Base-by-base conservation (phyloP, 2,113 vertebrate genomes). In the Scomber scombrus region DNA sequence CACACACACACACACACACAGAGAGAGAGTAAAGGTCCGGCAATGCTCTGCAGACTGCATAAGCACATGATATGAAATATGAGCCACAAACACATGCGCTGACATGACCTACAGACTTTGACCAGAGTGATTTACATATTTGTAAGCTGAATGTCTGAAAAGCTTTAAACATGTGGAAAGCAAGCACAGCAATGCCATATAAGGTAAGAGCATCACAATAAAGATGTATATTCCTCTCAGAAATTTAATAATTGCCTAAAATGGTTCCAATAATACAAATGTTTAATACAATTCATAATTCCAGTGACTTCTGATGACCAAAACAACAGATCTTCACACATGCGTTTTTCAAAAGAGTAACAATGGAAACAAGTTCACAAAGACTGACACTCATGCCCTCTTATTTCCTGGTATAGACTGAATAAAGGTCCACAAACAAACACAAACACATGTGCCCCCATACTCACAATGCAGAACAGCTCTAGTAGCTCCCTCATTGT, bases 401-500 rank as follows among this genome's bases (percentile, higher is more conserved):
- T 85, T 40, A 71, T 61, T 84, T 57, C 84, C 64, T 51, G 40
- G 45, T 63, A 75, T 11, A 61, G 67, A 69, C 7, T 62, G 51
- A 91, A 76, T 54, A 89, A 75, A 78, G 63, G 79, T 71, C 61
- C 78, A 64, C 50, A 62, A 18, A 68, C 14, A 79, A 47, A 62
- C 62, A 83, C 65, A 80, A 29, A 86, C 71, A 80, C 49, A 68
- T 49, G 23, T 71, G 57, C 26, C 58, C 72, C 80, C 52, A 78
- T 93, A 93, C 92, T 94, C 80, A 94, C 93, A 92, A 92, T 87
- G 91, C 88, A 90, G 90, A 92, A 87, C 80, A 91, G 84, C 88
- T 93, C 91, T 91, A 93, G 90, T 89, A 92, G 80, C 88, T 93
- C 91, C 92, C 86, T 94, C 93, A 93, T 93, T 93, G 92, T 93